Conservation (phyloP, 2,113 vertebrate genomes). For the Phodopus roborovskii region DNA sequence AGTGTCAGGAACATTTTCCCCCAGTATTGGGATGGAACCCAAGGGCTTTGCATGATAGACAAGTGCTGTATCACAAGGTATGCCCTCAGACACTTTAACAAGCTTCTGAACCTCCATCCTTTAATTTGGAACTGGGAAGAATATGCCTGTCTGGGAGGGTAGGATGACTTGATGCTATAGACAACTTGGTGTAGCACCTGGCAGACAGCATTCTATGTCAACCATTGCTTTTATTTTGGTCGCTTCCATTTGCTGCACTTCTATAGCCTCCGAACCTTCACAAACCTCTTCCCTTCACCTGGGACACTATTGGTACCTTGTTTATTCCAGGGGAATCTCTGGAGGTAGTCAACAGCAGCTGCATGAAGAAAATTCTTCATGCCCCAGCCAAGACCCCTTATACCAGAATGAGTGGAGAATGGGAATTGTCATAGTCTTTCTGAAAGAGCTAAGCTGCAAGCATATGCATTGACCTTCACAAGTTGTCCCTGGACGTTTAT, state of each 20-base stretch:
- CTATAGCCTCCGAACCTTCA: not conserved
- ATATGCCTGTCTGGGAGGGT: not conserved
- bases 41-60: not conserved
- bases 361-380: not conserved
- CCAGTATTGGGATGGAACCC: not conserved
- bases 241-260: not conserved
- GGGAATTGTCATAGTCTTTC: not conserved
- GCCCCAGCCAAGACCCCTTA: not conserved
- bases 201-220: not conserved
- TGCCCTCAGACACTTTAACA: not conserved
- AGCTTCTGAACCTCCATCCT: not conserved
- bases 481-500: not conserved
- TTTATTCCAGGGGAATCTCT: not conserved
- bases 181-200: not conserved
- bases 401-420: not conserved
- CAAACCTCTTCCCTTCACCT: too few relatives aligned
- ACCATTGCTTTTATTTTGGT: not conserved
- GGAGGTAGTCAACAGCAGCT: not conserved
- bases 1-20: not conserved
- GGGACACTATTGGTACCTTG: not conserved
- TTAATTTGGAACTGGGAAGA: not conserved
- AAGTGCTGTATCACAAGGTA: not conserved
- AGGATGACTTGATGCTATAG: not conserved
- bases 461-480: accelerated
- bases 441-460: not conserved